Percentiles rank a stretch among this genome's conserved stretches.
Evolutionary conservation across 2,888 invertebrate species (phyloP).

Genomic region (Nasonia oneida): DNA sequence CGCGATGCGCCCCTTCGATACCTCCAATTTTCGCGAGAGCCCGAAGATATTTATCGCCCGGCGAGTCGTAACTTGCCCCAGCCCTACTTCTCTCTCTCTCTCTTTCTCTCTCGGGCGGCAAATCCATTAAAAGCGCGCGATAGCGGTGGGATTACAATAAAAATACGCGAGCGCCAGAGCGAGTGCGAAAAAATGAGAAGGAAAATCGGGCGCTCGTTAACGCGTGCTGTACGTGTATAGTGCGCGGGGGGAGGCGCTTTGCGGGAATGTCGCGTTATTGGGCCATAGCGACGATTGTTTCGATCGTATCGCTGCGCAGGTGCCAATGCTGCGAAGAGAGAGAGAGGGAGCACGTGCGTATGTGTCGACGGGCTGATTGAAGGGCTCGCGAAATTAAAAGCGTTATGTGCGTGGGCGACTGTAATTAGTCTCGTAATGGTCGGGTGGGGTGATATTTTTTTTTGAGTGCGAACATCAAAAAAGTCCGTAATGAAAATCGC

Average conservation of each 20-base stretch:
- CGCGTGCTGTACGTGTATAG: not conserved
- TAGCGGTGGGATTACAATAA: conserved; percentile 45
- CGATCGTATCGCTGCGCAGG: too few relatives aligned
- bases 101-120: not conserved
- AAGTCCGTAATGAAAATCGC: too few relatives aligned
- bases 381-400: conserved; percentile 4
- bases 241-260: too few relatives aligned
- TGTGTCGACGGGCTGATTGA: conserved; percentile 7
- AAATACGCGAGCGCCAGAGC: conserved; percentile 18
- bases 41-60: conserved; percentile 59
- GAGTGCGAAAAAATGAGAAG: conserved; percentile 16
- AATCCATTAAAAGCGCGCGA: conserved; percentile 56
- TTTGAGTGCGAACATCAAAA: not conserved
- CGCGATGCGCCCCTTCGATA: conserved; percentile 26
- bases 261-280: too few relatives aligned
- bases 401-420: not conserved
- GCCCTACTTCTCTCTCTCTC: not conserved
- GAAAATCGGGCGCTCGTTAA: conserved; percentile 18
- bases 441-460: not conserved
- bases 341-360: too few relatives aligned
- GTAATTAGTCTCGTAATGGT: not conserved
- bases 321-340: too few relatives aligned
- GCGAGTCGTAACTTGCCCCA: conserved; percentile 51
- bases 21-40: conserved; percentile 54
- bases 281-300: too few relatives aligned